Evolutionary conservation across 2,113 vertebrate genomes (phyloP), one percentile per base, ranked within the genome.

Genomic region (Seriola rivoliana): DNA sequence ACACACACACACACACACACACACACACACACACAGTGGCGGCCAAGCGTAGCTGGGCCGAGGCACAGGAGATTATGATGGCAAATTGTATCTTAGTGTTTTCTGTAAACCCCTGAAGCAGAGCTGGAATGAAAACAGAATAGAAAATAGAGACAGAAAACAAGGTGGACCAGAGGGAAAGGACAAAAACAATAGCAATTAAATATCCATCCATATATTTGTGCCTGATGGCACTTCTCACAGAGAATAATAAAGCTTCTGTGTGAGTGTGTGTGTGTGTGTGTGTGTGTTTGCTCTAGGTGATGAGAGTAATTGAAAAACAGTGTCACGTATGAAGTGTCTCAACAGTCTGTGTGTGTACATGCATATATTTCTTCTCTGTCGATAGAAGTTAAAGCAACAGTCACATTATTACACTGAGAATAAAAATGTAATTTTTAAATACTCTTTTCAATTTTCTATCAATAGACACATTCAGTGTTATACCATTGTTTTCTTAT

Each of bases 1-100:
- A 46, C 44, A 50, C 5, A 44, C 11, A 46, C 11, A 46, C 8
- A 42, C 8, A 46, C 44, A 46, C 44, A 46, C 44, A 46, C 44
- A 46, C 14, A 48, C 46, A 48, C 46, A 48, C 54, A 55, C 16
- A 48, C 10, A 71, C 0, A 58, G 25, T 36, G 19, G 5, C 54
- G 78, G 85, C 66, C 81, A 79, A 82, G 85, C 67, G 25, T 66
- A 80, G 65, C 83, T 36, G 4, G 73, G 75, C 64, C 16, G 1
- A 64, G 73, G 78, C 64, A 69, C 42, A 77, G 29, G 69, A 88
- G 85, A 88, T 90, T 89, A 86, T 84, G 77, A 85, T 71, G 80
- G 78, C 72, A 86, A 87, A 88, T 78, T 89, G 81, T 78, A 86
- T 88, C 85, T 89, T 65, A 87, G 77, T 84, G 67, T 83, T 89